A percentile compares a stretch with the other conserved stretches of the same genome.
These are phyloP conservation scores for Whitmania pigra DNA, from an alignment of 1,140 invertebrate species.

Conservation along the genomic window DNA sequence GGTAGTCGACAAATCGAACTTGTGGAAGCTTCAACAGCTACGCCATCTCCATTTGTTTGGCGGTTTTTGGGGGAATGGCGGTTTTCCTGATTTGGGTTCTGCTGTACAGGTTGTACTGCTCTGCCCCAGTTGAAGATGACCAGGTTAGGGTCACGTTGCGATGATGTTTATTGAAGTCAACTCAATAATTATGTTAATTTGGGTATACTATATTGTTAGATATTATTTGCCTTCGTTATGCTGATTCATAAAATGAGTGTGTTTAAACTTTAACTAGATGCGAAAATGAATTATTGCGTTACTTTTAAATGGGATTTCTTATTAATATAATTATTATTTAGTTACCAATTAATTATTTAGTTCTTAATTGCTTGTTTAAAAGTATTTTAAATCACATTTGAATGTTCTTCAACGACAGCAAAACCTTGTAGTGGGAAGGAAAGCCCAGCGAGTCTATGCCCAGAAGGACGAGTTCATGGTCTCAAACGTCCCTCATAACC, in stretches of 20 bases:
- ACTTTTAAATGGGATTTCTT: too few relatives aligned
- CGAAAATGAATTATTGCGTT: not conserved
- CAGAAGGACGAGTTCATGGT: constrained; percentile 6
- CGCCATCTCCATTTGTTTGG: not conserved
- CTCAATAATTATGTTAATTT: not conserved
- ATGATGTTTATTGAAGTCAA: too few relatives aligned
- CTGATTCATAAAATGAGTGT: not conserved
- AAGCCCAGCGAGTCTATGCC: not conserved
- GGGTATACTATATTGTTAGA: not conserved
- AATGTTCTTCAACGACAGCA: not conserved
- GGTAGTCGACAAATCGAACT: not conserved
- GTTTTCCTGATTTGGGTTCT: not conserved
- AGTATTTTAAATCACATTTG: not conserved
- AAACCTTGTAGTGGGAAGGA: not conserved
- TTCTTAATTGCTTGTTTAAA: not conserved
- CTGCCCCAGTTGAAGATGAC: not conserved
- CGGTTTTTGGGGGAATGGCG: not conserved
- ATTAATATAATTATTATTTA: too few relatives aligned
- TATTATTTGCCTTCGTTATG: not conserved
- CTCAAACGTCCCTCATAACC: not conserved
- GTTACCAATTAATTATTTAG: not conserved
- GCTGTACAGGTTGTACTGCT: not conserved
- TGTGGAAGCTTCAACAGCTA: not conserved
- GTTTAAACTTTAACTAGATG: not conserved
- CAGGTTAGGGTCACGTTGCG: not conserved